phyloP scores from a whole-genome alignment of 1,140 invertebrate genomes.

The Orchestia grillus region DNA sequence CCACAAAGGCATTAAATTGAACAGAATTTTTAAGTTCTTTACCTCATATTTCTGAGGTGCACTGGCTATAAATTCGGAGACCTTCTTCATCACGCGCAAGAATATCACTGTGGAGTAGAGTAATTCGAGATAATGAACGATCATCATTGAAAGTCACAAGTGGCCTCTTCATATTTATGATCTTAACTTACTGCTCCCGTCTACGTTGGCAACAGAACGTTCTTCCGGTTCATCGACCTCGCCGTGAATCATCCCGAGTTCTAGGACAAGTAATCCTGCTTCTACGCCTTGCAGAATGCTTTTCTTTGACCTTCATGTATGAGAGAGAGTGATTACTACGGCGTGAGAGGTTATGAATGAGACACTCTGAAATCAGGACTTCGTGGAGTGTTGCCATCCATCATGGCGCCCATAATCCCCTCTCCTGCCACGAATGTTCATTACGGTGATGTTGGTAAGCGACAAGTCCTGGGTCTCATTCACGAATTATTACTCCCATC shows the following conservation, averaged over 20 bases:
- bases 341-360: not conserved
- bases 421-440: not conserved
- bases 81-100: not conserved
- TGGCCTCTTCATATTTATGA: too few relatives aligned
- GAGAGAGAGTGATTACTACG: not conserved
- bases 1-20: too few relatives aligned
- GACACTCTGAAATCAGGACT: not conserved
- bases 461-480: not conserved
- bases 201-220: not conserved
- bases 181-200: not conserved
- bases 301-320: not conserved
- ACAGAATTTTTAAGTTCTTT: not conserved
- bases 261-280: not conserved
- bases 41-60: not conserved
- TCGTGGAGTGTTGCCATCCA: not conserved
- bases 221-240: not conserved
- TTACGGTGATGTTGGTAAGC: not conserved
- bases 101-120: not conserved
- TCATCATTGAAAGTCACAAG: not conserved
- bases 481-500: not conserved
- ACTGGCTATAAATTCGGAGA: not conserved
- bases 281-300: not conserved
- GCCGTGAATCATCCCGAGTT: not conserved
- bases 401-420: not conserved
- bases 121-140: too few relatives aligned